These are phyloP conservation scores for Anarsia innoxiella DNA, from an alignment of 2,888 invertebrate species.

Conservation along the genomic window DNA sequence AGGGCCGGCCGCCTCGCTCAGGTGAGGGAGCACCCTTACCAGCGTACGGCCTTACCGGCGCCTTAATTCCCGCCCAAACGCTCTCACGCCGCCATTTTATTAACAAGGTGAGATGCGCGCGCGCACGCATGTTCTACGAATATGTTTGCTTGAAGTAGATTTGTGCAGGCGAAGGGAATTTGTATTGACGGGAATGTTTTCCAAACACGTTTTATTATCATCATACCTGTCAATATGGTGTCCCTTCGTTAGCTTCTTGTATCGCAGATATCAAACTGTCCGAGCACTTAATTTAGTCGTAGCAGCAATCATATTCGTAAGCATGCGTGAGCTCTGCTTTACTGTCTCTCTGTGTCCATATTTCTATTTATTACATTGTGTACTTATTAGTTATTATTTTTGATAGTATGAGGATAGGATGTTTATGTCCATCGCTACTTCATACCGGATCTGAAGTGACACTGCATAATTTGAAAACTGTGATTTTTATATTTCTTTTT, in stretches of 20 bases:
- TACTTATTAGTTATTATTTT: conserved; percentile 70
- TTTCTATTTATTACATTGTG: conserved; percentile 59
- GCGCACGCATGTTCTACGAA: conserved; percentile 50
- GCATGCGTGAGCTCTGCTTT: conserved; percentile 61
- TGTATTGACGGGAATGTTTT: no score
- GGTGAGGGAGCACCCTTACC: conserved; percentile 98
- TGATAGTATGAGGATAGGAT: conserved; percentile 49
- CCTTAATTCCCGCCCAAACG: conserved; percentile 75
- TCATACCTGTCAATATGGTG: conserved; percentile 1
- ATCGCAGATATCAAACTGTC: background rate
- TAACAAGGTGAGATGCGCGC: conserved; percentile 73
- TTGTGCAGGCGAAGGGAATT: background rate
- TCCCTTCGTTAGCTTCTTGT: background rate
- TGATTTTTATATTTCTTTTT: conserved; percentile 71
- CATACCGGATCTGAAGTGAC: conserved; percentile 68
- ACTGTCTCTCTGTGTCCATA: conserved; percentile 67
- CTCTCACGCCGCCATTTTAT: conserved; percentile 73
- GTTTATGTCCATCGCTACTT: conserved; percentile 55
- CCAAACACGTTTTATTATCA: no score
- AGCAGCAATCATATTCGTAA: conserved; percentile 47
- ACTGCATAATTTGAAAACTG: conserved; percentile 74
- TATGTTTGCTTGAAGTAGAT: conserved; percentile 38
- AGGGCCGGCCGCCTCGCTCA: conserved; percentile 89
- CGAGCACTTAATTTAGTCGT: conserved; percentile 6
- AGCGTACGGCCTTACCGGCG: conserved; percentile 88